Conservation (phyloP, 2,113 vertebrate genomes). For the Rhynchomys soricoides region DNA sequence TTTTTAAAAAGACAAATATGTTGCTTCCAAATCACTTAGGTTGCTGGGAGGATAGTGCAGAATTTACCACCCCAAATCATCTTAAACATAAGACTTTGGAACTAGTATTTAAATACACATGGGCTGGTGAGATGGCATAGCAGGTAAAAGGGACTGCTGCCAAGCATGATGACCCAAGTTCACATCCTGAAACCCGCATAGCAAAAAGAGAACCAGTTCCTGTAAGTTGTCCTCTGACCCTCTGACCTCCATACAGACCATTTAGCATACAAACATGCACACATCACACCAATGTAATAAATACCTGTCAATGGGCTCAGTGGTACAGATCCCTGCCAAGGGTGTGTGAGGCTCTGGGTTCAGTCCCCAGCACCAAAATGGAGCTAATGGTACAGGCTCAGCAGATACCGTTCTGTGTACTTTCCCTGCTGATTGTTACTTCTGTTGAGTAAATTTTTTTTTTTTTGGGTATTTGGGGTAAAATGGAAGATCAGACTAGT, state of each 20-base stretch:
- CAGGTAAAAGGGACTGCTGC: background rate
- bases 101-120: background rate
- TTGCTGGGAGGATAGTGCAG: background rate
- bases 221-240: background rate
- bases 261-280: background rate
- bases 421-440: constrained; percentile 54
- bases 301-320: background rate
- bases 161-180: background rate
- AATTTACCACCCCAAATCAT: background rate
- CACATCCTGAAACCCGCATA: background rate
- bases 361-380: background rate
- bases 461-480: constrained; percentile 43
- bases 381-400: background rate
- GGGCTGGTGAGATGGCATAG: no score
- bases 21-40: constrained; percentile 29
- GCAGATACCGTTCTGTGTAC: background rate
- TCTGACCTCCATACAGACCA: background rate
- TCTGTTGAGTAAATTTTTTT: constrained; percentile 43
- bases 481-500: constrained; percentile 10
- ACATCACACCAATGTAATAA: background rate
- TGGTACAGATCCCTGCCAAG: background rate
- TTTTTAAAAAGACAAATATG: constrained; percentile 48
- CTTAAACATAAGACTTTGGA: background rate
- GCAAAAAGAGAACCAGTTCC: background rate
- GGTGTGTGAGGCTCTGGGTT: background rate